phyloP scores from a whole-genome alignment of 2,888 invertebrate genomes.

The Anticlea derivata region DNA sequence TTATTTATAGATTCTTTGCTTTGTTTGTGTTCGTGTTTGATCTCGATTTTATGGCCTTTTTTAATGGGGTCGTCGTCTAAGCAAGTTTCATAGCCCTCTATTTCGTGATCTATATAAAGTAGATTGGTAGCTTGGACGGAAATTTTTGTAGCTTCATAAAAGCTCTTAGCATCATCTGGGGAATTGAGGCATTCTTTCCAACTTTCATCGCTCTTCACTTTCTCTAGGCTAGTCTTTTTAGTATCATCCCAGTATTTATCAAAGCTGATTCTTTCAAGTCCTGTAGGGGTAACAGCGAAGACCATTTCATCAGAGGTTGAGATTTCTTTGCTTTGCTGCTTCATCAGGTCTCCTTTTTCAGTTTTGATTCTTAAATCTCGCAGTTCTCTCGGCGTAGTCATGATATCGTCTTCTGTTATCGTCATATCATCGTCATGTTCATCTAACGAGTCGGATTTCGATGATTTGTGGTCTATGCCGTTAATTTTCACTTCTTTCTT shows the following conservation, averaged over 20 bases:
- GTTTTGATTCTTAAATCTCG: slow-evolving; percentile 64
- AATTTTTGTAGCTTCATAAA: slow-evolving; percentile 62
- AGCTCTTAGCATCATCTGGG: slow-evolving; percentile 59
- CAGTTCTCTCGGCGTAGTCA: slow-evolving; percentile 68
- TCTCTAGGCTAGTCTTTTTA: slow-evolving; percentile 52
- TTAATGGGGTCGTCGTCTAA: slow-evolving; percentile 83
- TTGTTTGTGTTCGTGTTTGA: slow-evolving; percentile 58
- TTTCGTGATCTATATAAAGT: slow-evolving; percentile 77
- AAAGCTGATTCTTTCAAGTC: slow-evolving; percentile 78
- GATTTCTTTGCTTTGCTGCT: slow-evolving; percentile 78
- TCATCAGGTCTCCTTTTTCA: slow-evolving; percentile 59
- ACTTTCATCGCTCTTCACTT: slow-evolving; percentile 71
- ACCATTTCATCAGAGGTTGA: slow-evolving; percentile 83
- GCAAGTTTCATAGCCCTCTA: slow-evolving; percentile 85
- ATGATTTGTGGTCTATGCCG: slow-evolving; percentile 59
- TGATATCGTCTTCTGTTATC: slow-evolving; percentile 74
- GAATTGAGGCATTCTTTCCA: slow-evolving; percentile 74
- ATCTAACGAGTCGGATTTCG: slow-evolving; percentile 75
- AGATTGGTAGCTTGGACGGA: slow-evolving; percentile 71
- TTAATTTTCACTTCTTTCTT: slow-evolving; percentile 60
- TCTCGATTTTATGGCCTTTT: slow-evolving; percentile 72
- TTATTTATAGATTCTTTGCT: slow-evolving; percentile 9
- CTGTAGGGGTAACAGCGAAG: slow-evolving; percentile 79
- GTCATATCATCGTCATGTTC: slow-evolving; percentile 79
- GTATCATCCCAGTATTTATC: slow-evolving; percentile 78